These are phyloP conservation scores for Tolypeutes matacus DNA, from an alignment of 2,797 vertebrate genomes.

Conservation along the genomic window DNA sequence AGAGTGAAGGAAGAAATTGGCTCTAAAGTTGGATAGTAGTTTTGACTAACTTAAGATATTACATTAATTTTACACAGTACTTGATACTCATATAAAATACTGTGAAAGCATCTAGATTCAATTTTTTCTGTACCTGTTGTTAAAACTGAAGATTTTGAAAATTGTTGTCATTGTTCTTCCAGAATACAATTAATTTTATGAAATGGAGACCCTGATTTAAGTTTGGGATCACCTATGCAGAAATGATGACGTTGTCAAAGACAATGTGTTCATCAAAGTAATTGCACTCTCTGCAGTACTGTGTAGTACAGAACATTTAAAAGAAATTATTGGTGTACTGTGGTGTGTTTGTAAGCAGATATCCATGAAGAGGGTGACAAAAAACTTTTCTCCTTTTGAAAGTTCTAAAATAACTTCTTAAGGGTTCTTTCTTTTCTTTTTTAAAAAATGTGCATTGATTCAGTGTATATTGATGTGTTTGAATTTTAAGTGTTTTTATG, in stretches of 20 bases:
- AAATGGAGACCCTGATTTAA: not conserved
- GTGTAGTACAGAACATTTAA: not conserved
- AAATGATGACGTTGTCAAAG: conserved; percentile 9
- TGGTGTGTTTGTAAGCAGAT: not conserved
- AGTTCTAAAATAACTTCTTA: conserved; percentile 33
- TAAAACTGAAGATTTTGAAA: conserved; percentile 85
- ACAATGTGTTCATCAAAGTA: not conserved
- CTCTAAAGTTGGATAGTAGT: conserved; percentile 66
- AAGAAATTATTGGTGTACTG: not conserved
- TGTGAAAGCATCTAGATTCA: conserved; percentile 86
- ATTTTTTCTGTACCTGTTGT: conserved; percentile 72
- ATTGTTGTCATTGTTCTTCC: conserved; percentile 14
- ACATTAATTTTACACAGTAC: conserved; percentile 82
- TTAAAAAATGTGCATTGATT: conserved; percentile 57
- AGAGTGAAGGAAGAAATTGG: conserved; percentile 71
- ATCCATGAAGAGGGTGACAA: not conserved
- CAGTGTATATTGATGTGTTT: conserved; percentile 66
- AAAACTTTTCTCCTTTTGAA: conserved; percentile 11
- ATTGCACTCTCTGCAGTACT: not conserved
- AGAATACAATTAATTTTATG: not conserved
- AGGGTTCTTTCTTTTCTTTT: conserved; percentile 52
- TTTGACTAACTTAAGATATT: conserved; percentile 83
- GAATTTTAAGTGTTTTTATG: conserved; percentile 34
- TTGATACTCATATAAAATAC: conserved; percentile 83
- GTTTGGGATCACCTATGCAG: conserved; percentile 1